Conservation (phyloP, 1,140 invertebrate species). For the Tetragnatha versicolor region DNA sequence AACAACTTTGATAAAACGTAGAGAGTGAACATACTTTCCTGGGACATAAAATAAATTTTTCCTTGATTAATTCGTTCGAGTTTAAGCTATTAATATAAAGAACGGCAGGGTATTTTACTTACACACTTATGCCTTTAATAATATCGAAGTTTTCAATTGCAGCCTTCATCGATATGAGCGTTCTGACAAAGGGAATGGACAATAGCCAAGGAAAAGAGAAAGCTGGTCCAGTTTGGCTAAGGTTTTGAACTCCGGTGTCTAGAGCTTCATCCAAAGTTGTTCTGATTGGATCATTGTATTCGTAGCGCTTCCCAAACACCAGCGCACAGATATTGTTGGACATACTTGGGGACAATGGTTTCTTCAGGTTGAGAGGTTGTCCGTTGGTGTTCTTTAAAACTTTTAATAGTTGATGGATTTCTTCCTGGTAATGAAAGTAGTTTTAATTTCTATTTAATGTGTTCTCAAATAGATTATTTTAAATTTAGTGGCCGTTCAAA, state of each 20-base stretch:
- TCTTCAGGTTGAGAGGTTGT: slow-evolving; percentile 34
- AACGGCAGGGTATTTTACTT: too few relatives aligned
- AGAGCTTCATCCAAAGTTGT: slow-evolving; percentile 38
- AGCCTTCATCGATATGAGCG: neutral
- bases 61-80: too few relatives aligned
- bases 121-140: too few relatives aligned
- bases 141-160: too few relatives aligned
- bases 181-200: slow-evolving; percentile 4
- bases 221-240: neutral
- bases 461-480: too few relatives aligned
- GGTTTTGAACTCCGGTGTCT: neutral
- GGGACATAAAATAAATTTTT: too few relatives aligned
- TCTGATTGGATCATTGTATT: slow-evolving; percentile 48
- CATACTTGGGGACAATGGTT: slow-evolving; percentile 42
- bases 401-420: slow-evolving; percentile 45
- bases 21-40: too few relatives aligned
- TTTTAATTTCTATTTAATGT: too few relatives aligned
- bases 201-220: slow-evolving; percentile 50
- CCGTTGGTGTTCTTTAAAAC: neutral
- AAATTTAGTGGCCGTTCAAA: too few relatives aligned
- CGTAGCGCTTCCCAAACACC: slow-evolving; percentile 54
- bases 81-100: too few relatives aligned
- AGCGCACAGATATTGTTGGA: slow-evolving; percentile 57
- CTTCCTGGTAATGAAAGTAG: slow-evolving; percentile 19
- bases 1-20: too few relatives aligned